Evolutionary conservation across 2,113 vertebrate species (phyloP).

Genomic region (Phoenicopterus ruber): DNA sequence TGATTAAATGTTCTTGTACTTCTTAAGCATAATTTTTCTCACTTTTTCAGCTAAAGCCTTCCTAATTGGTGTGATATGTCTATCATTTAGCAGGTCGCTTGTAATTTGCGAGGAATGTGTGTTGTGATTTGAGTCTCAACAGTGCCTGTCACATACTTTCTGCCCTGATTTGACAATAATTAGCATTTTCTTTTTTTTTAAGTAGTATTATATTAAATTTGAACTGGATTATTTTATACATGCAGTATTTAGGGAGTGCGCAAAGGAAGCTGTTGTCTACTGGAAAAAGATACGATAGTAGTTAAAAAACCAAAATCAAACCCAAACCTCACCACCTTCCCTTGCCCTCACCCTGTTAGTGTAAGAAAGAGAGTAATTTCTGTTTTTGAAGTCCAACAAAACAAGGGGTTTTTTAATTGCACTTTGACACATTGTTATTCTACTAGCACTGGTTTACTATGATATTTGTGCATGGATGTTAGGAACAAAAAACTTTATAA

Average conservation of each 20-base stretch:
- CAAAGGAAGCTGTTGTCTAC: neutral
- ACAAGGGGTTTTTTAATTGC: neutral
- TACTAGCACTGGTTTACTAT: neutral
- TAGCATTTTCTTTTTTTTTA: neutral
- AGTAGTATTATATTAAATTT: neutral
- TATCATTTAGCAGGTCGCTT: neutral
- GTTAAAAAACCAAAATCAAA: neutral
- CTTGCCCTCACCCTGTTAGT: neutral
- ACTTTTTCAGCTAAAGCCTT: neutral
- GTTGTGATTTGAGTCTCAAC: neutral
- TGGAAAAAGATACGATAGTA: neutral
- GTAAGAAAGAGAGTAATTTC: neutral
- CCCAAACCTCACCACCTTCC: neutral
- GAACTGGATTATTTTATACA: neutral
- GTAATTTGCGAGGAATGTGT: neutral
- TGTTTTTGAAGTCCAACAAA: neutral
- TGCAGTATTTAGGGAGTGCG: neutral
- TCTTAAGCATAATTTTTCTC: neutral
- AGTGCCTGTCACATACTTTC: neutral
- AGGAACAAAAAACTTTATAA: neutral
- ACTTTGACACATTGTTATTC: neutral
- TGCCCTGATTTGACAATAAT: neutral
- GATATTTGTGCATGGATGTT: neutral
- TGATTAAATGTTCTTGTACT: neutral
- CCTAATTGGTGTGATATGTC: neutral